A percentile compares a stretch with the other conserved stretches of the same genome.
These are phyloP conservation scores for Hesperophylax magnus DNA, from an alignment of 1,140 invertebrate species.

Conservation along the genomic window DNA sequence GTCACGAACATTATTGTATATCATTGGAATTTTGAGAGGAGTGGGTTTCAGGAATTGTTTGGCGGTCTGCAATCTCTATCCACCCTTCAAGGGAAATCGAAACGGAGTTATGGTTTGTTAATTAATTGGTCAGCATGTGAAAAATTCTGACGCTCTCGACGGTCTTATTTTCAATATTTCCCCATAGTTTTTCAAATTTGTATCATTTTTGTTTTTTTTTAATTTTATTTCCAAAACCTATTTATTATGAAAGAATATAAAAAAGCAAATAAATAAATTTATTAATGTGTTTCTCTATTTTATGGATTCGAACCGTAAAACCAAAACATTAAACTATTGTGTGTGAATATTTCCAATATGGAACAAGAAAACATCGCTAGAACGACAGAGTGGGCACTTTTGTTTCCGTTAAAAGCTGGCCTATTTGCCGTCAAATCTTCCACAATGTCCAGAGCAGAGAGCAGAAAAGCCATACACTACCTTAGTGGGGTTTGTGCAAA, in stretches of 20 bases:
- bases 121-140: no score
- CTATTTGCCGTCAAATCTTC: slow-evolving; percentile 74
- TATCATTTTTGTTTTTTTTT: not conserved
- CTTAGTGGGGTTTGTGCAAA: slow-evolving; percentile 36
- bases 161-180: not conserved
- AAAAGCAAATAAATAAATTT: not conserved
- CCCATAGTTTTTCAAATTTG: not conserved
- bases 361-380: slow-evolving; percentile 55
- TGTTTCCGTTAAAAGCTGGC: slow-evolving; percentile 75
- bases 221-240: not conserved
- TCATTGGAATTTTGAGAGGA: no score
- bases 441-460: slow-evolving; percentile 60
- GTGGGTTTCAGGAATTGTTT: no score
- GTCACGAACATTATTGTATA: no score
- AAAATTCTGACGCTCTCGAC: no score
- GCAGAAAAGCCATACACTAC: slow-evolving; percentile 55
- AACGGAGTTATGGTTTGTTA: no score
- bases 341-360: not conserved
- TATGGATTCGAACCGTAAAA: not conserved
- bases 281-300: not conserved
- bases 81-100: no score
- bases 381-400: slow-evolving; percentile 72
- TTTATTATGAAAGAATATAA: not conserved
- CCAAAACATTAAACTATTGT: not conserved
- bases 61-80: no score